phyloP scores from a whole-genome alignment of 2,113 vertebrate species.

The Peromyscus maniculatus region DNA sequence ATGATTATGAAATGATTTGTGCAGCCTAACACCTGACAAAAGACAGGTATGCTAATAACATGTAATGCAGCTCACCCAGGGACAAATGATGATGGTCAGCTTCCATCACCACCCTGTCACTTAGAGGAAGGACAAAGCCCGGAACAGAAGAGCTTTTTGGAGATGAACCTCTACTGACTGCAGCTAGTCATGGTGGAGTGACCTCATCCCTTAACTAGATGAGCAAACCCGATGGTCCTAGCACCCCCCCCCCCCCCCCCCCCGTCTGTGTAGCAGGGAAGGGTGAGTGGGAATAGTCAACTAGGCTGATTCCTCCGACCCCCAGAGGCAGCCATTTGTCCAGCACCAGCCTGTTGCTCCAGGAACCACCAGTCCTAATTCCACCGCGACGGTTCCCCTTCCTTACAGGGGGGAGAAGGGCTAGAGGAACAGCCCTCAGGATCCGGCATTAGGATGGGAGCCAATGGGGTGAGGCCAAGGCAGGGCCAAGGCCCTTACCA shows the following conservation, averaged over 20 bases:
- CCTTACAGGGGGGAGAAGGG: background rate
- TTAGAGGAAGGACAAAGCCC: background rate
- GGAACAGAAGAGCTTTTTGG: background rate
- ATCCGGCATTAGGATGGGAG: conserved; percentile 2
- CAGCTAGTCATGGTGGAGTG: background rate
- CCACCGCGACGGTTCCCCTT: background rate
- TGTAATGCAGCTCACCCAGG: background rate
- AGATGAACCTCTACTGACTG: background rate
- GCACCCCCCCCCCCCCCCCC: background rate
- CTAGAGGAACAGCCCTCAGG: conserved; percentile 1
- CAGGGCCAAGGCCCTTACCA: background rate
- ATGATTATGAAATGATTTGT: conserved; percentile 16
- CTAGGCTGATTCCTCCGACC: conserved; percentile 8
- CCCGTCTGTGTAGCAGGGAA: background rate
- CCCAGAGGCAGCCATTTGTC: conserved; percentile 63
- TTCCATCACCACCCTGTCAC: background rate
- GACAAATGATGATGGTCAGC: background rate
- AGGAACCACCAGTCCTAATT: background rate
- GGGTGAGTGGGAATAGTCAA: background rate
- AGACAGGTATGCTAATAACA: conserved; percentile 11
- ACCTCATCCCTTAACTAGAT: conserved; percentile 30
- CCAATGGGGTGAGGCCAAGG: background rate
- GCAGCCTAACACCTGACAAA: background rate
- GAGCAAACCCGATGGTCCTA: background rate
- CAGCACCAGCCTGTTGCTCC: conserved; percentile 57